phyloP scores from a whole-genome alignment of 2,113 vertebrate species.

The Indicator indicator region DNA sequence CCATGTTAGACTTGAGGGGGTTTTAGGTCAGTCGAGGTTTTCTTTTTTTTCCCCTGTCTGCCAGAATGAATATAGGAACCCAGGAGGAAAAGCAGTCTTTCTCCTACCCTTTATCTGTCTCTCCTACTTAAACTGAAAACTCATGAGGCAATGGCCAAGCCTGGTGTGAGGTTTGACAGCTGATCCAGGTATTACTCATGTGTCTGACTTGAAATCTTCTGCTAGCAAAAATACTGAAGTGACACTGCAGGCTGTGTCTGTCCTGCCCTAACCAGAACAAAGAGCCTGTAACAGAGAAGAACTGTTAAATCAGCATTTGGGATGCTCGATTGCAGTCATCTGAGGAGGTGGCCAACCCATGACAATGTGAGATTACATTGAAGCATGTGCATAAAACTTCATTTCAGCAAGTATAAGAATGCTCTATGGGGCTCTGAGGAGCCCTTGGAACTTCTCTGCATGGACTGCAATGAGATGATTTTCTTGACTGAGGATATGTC shows the following conservation, averaged over 20 bases:
- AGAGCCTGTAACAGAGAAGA: neutral
- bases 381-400: neutral
- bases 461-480: neutral
- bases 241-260: neutral
- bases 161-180: neutral
- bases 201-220: neutral
- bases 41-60: neutral
- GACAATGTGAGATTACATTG: neutral
- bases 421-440: neutral
- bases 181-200: neutral
- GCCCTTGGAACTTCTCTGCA: neutral
- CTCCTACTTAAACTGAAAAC: neutral
- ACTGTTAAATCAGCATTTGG: neutral
- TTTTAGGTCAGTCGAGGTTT: neutral
- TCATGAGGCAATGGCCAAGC: neutral
- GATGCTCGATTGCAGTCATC: neutral
- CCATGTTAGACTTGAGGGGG: neutral
- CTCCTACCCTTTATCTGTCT: neutral
- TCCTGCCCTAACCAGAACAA: neutral
- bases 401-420: neutral
- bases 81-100: neutral
- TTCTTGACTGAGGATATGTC: accelerated
- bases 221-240: neutral
- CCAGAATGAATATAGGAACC: neutral
- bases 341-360: neutral